A percentile compares a stretch with the other conserved stretches of the same genome.
phyloP scores from a whole-genome alignment of 2,113 vertebrate species.

The Cynocephalus volans region DNA sequence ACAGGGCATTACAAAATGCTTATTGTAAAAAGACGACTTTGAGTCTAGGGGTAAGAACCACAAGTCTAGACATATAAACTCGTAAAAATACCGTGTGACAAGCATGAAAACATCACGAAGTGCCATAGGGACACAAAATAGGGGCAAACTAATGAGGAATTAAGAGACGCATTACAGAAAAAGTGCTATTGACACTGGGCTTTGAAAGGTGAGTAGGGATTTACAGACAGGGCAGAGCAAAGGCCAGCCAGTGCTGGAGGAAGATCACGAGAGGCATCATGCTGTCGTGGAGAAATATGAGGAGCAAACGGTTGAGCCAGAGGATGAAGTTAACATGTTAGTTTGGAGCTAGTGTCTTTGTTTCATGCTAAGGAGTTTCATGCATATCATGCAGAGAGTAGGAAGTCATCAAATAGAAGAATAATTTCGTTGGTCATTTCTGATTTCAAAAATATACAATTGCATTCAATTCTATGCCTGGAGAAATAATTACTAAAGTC shows the following conservation, averaged over 20 bases:
- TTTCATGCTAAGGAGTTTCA: neutral
- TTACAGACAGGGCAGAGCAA: neutral
- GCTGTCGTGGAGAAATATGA: neutral
- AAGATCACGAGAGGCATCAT: neutral
- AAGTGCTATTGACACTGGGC: neutral
- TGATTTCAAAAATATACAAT: slow-evolving; percentile 63
- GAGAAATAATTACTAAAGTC: slow-evolving; percentile 47
- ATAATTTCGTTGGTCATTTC: slow-evolving; percentile 49
- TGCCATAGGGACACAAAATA: neutral
- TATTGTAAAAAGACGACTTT: neutral
- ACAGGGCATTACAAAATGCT: neutral
- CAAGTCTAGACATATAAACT: neutral
- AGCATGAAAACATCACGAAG: neutral
- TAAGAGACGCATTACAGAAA: neutral
- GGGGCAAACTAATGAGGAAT: neutral
- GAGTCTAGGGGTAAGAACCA: neutral
- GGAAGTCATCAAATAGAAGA: neutral
- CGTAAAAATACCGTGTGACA: neutral
- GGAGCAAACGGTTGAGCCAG: fast-evolving
- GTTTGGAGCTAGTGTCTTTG: fast-evolving
- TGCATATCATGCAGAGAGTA: neutral
- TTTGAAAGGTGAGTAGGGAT: neutral
- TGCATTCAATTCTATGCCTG: slow-evolving; percentile 1
- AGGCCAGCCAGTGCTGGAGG: neutral
- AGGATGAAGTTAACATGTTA: neutral